Evolutionary conservation across 2,113 vertebrate genomes (phyloP).

Genomic region (Aptenodytes forsteri): DNA sequence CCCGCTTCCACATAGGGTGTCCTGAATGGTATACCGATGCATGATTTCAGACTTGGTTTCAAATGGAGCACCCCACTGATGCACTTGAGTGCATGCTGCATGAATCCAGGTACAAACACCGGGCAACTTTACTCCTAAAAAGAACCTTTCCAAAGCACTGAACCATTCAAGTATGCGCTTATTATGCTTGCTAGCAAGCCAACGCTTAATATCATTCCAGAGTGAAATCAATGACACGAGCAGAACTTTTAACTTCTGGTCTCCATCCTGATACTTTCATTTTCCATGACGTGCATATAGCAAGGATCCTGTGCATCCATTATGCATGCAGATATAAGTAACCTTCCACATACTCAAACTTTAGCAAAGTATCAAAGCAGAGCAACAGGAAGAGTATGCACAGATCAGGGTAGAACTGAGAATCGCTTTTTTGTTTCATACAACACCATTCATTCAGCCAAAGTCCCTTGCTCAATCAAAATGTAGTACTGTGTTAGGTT

Average conservation of each 20-base stretch:
- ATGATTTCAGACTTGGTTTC: not conserved
- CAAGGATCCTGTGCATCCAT: not conserved
- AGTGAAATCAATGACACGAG: not conserved
- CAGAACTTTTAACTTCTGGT: not conserved
- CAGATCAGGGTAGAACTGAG: not conserved
- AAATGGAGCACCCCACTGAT: not conserved
- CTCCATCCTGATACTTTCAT: not conserved
- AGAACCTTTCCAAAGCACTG: not conserved
- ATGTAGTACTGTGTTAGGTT: not conserved
- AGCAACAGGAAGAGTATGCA: not conserved
- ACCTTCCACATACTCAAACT: not conserved
- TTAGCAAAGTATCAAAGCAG: not conserved
- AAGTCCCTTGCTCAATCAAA: not conserved
- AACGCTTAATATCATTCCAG: not conserved
- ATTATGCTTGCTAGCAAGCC: not conserved
- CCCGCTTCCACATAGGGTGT: accelerated
- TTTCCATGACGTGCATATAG: not conserved
- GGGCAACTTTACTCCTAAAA: not conserved
- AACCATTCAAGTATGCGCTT: not conserved
- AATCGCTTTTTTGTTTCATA: not conserved
- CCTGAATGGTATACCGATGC: not conserved
- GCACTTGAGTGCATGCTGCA: accelerated
- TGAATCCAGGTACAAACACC: not conserved
- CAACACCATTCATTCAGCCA: not conserved
- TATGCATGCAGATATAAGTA: not conserved